Conservation (phyloP, 92 coral and sea anemone genomes). For the Micromussa lordhowensis region DNA sequence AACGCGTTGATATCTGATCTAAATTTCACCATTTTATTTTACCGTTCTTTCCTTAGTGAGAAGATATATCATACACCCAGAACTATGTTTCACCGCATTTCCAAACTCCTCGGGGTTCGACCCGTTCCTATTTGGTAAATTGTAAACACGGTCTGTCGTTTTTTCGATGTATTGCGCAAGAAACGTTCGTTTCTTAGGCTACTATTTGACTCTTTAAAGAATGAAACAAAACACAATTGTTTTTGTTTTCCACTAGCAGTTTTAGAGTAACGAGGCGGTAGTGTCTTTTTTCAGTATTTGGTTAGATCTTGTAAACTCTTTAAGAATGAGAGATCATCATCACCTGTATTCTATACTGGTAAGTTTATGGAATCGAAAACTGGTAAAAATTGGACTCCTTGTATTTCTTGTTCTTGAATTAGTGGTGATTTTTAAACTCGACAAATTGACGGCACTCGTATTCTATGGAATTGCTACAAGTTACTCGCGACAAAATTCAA, state of each 20-base stretch:
- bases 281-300: not conserved
- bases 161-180: no score
- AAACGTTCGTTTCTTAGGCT: not conserved
- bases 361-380: constrained; percentile 2
- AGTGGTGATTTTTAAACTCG: not conserved
- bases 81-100: no score
- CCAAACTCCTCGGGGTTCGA: no score
- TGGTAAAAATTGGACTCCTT: not conserved
- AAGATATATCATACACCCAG: no score
- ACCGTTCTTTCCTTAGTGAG: no score
- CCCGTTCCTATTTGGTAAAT: no score
- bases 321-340: not conserved
- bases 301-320: no score
- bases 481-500: not conserved
- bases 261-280: no score
- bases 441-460: not conserved
- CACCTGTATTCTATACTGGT: not conserved
- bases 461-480: not conserved
- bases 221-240: not conserved
- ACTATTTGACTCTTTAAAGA: not conserved
- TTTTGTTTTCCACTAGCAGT: not conserved
- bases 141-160: no score
- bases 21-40: no score
- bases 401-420: not conserved
- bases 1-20: no score